Evolutionary conservation across 1,140 invertebrate genomes (phyloP).

Genomic region (Drosophila eugracilis): DNA sequence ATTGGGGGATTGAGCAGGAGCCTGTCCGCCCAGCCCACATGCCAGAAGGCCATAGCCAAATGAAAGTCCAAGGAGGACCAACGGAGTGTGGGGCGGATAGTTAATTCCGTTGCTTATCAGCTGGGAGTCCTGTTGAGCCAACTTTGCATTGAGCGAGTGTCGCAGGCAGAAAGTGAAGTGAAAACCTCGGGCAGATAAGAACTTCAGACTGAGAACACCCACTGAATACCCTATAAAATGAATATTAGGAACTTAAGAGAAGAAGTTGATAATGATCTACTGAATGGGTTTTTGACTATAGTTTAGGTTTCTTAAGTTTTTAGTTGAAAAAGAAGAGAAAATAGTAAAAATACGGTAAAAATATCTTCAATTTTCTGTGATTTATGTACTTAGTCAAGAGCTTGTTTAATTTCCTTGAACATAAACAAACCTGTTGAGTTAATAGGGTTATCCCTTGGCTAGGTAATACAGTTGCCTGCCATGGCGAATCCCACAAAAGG

Average conservation of each 20-base stretch:
- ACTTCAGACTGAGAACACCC: no score
- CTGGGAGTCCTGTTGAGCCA: conserved; percentile 28
- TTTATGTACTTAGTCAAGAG: no score
- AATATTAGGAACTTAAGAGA: neutral
- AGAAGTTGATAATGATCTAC: no score
- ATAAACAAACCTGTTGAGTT: conserved; percentile 7
- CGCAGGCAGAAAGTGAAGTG: conserved; percentile 21
- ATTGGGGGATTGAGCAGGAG: conserved; percentile 4
- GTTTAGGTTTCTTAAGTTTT: no score
- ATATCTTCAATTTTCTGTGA: no score
- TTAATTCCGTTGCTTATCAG: conserved; percentile 57
- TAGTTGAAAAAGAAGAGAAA: neutral
- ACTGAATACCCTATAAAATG: conserved; percentile 7
- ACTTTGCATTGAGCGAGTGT: conserved; percentile 50
- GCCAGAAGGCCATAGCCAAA: conserved; percentile 21
- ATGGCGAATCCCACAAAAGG: conserved; percentile 29
- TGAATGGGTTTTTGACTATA: no score
- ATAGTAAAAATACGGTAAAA: no score
- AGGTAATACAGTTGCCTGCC: conserved; percentile 16
- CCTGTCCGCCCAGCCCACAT: conserved; percentile 18
- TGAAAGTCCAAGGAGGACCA: neutral
- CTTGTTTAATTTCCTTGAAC: neutral
- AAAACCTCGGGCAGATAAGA: neutral
- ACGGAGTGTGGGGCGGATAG: conserved; percentile 6
- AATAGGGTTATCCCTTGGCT: neutral